These are phyloP conservation scores for Enoplolaimus lenunculus DNA, from an alignment of 2,888 invertebrate genomes.

Conservation along the genomic window DNA sequence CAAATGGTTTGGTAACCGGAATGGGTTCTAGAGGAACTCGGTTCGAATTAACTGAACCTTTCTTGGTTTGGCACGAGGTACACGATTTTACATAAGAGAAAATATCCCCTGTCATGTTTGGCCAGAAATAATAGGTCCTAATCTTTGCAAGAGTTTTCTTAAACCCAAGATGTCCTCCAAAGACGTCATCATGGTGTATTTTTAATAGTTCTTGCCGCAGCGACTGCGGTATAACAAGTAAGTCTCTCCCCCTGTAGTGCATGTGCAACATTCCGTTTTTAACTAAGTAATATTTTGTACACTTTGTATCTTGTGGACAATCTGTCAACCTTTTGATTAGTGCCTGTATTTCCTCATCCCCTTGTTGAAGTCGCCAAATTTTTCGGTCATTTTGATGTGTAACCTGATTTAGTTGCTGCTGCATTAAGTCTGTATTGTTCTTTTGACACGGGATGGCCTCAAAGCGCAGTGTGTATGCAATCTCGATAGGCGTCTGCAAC, in stretches of 20 bases:
- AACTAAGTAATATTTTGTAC: too few species aligned
- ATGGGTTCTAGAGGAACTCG: constrained; percentile 21
- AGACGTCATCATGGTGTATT: constrained; percentile 18
- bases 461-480: too few species aligned
- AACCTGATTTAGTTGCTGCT: too few species aligned
- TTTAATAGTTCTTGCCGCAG: background rate
- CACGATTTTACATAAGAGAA: constrained; percentile 21
- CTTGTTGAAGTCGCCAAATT: too few species aligned
- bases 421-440: too few species aligned
- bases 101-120: constrained; percentile 23
- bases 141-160: constrained; percentile 23
- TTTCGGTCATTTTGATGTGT: too few species aligned
- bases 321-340: too few species aligned
- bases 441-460: too few species aligned
- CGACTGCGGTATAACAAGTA: background rate
- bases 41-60: constrained; percentile 9
- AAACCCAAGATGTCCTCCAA: constrained; percentile 26
- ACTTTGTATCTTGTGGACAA: too few species aligned
- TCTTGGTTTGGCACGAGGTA: constrained; percentile 24
- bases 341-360: too few species aligned
- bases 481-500: constrained; percentile 3
- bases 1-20: constrained; percentile 25
- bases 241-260: too few species aligned
- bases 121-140: constrained; percentile 25
- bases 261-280: too few species aligned